Base-by-base conservation (phyloP, 2,888 invertebrate species). In the Dromius quadrimaculatus region DNA sequence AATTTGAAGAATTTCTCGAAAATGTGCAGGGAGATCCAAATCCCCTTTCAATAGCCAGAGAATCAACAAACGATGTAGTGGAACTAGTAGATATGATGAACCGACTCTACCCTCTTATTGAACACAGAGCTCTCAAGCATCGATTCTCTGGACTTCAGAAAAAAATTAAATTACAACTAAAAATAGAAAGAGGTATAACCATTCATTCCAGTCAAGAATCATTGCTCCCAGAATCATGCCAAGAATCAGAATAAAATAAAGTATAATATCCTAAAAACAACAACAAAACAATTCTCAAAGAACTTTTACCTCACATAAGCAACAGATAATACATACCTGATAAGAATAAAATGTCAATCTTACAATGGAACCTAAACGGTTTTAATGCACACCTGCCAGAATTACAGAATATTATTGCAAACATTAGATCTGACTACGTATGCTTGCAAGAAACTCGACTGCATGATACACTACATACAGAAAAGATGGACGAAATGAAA, bases 1-100 rank as follows among this genome's bases (percentile, higher is more conserved):
- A 38, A 38, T 38, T 38, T 13, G n/a, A 11, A 38, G 38, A 38
- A 38, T 38, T 38, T n/a, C n/a, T 38, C 11, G 38, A 38, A 38
- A 38, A 38, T 13, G 15, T 13, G 38, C n/a, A 38, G n/a, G 38
- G 5, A 9, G n/a, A 3, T 11, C n/a, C 3, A n/a, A 13, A 38
- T n/a, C 38, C 38, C 4, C n/a, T 38, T 2, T 4, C 38, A 13
- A 38, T 38, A 38, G 38, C 38, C 4, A 38, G 15, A 38, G 11
- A 38, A 3, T 38, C n/a, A 4, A 38, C 38, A 38, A 38, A 9
- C n/a, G 38, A 38, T 6, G 15, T 38, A 38, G 5, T n/a, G n/a
- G 15, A 38, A 11, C 15, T 38, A 38, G n/a, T 38, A 13, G n/a
- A 11, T 4, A 38, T 38, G 38, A 38, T 38, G 38, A 38, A 38